These are phyloP conservation scores for Sebastes variabilis DNA, from an alignment of 2,797 vertebrate species.

Conservation along the genomic window DNA sequence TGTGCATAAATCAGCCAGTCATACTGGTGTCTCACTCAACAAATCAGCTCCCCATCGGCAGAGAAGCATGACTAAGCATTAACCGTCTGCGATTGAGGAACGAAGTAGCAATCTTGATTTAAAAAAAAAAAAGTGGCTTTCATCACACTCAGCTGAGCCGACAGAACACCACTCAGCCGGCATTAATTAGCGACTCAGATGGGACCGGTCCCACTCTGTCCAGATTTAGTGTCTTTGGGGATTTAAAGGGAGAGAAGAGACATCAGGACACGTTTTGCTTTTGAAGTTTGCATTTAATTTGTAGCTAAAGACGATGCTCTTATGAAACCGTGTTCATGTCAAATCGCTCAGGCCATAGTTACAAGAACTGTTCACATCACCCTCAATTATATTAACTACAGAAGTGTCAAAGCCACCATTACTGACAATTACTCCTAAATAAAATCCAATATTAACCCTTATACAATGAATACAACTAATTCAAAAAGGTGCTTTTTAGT, in stretches of 20 bases:
- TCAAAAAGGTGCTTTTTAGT: neutral
- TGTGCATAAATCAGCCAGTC: neutral
- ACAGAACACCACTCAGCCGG: neutral
- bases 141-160: neutral
- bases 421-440: neutral
- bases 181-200: constrained; percentile 15
- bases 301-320: neutral
- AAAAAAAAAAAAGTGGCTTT: neutral
- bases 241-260: neutral
- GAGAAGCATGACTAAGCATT: constrained; percentile 27
- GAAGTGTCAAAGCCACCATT: neutral
- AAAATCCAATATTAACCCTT: neutral
- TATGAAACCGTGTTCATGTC: neutral
- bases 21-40: neutral
- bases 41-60: constrained; percentile 5
- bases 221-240: constrained; percentile 3
- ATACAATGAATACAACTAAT: neutral
- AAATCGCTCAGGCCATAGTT: neutral
- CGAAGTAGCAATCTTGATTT: neutral
- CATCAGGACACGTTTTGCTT: neutral
- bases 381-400: neutral
- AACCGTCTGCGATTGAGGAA: neutral
- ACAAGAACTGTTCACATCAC: neutral
- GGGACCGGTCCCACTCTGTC: neutral
- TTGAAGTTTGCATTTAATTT: neutral